A percentile compares a stretch with the other conserved stretches of the same genome.
These are phyloP conservation scores for Dermochelys coriacea DNA, from an alignment of 2,797 vertebrate species.

Conservation along the genomic window DNA sequence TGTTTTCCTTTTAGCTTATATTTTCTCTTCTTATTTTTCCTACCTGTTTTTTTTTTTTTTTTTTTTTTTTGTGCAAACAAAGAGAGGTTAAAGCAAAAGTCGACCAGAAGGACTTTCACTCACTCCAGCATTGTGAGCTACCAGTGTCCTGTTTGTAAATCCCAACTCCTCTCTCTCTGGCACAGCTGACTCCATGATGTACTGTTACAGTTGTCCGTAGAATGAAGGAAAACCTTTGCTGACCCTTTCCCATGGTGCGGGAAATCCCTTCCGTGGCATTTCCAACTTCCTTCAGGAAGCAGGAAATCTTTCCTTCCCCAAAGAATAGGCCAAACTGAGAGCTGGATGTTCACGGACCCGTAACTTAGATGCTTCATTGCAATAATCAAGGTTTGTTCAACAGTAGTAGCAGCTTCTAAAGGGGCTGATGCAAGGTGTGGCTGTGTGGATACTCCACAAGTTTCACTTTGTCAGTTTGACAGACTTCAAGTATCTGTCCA, in stretches of 20 bases:
- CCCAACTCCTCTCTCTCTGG: not conserved
- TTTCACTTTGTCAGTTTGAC: accelerated
- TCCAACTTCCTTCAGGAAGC: not conserved
- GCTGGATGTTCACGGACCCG: not conserved
- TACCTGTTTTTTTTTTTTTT: not conserved
- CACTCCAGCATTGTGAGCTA: not conserved
- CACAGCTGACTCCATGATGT: not conserved
- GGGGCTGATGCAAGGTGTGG: accelerated
- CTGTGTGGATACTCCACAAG: accelerated
- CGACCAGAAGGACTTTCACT: not conserved
- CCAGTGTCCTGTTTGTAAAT: not conserved
- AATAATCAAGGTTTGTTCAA: not conserved
- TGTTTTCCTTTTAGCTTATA: not conserved
- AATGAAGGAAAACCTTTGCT: not conserved
- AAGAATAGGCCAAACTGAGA: not conserved
- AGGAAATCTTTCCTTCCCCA: not conserved
- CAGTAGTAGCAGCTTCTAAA: not conserved
- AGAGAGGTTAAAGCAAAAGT: not conserved
- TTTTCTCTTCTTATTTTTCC: not conserved
- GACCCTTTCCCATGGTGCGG: not conserved
- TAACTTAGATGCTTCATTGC: not conserved
- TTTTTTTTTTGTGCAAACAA: not conserved
- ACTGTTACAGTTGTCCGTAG: not conserved
- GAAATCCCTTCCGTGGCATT: not conserved
- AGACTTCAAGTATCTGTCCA: not conserved